These are phyloP conservation scores for Dioctria linearis DNA, from an alignment of 2,888 invertebrate species.

Conservation along the genomic window DNA sequence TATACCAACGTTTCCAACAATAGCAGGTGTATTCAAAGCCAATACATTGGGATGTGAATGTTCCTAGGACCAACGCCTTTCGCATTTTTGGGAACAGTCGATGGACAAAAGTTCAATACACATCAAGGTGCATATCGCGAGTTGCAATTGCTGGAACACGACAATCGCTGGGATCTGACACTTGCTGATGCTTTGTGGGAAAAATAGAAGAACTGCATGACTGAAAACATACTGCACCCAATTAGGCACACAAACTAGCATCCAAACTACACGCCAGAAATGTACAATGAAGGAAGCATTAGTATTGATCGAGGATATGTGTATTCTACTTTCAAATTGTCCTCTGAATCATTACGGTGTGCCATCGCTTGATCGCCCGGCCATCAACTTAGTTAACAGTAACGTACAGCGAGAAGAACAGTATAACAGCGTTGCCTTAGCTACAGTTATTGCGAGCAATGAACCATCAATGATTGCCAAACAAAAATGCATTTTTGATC, in stretches of 20 bases:
- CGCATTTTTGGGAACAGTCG: neutral
- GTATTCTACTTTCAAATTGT: constrained; percentile 35
- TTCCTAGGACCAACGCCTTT: neutral
- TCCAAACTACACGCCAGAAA: constrained; percentile 42
- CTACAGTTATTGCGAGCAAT: constrained; percentile 52
- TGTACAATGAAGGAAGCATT: constrained; percentile 56
- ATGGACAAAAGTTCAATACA: constrained; percentile 59
- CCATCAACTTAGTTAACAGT: constrained; percentile 47
- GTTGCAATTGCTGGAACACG: constrained; percentile 15
- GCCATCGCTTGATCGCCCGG: constrained; percentile 57
- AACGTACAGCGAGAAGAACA: constrained; percentile 33
- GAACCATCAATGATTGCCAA: neutral
- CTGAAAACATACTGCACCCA: constrained; percentile 54
- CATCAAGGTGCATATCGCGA: constrained; percentile 30
- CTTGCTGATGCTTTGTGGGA: constrained; percentile 53
- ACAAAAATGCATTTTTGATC: too few species aligned
- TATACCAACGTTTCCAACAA: constrained; percentile 9
- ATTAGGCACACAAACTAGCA: constrained; percentile 19
- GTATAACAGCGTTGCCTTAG: constrained; percentile 36
- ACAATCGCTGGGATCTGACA: constrained; percentile 55
- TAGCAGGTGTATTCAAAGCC: neutral
- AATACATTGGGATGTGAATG: constrained; percentile 4
- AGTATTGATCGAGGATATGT: constrained; percentile 38
- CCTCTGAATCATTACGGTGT: constrained; percentile 44
- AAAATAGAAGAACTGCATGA: constrained; percentile 53